phyloP scores from a whole-genome alignment of 2,888 invertebrate species.

The Pseudeuparius sepicola region DNA sequence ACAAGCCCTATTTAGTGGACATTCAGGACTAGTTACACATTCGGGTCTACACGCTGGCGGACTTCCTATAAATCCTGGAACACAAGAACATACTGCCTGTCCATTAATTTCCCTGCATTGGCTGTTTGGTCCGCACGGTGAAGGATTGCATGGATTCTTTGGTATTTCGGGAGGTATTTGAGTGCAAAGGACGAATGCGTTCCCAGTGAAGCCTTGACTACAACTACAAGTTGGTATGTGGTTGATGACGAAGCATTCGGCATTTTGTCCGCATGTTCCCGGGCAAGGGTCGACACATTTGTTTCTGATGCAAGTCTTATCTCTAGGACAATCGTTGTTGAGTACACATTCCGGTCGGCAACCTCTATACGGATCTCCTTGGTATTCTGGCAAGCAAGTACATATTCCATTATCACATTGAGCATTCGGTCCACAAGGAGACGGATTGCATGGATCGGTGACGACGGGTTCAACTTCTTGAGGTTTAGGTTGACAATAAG shows the following conservation, averaged over 20 bases:
- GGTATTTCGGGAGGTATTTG: constrained; percentile 35
- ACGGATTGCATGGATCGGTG: constrained; percentile 42
- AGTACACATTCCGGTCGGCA: constrained; percentile 76
- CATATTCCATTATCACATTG: constrained; percentile 59
- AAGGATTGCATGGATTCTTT: constrained; percentile 53
- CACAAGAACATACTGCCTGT: constrained; percentile 63
- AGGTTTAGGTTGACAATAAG: constrained; percentile 43
- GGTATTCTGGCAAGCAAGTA: constrained; percentile 60
- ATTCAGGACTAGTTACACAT: constrained; percentile 63
- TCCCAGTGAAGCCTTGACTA: constrained; percentile 59
- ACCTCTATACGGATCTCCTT: constrained; percentile 66
- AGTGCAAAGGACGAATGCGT: constrained; percentile 54
- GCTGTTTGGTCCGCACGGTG: constrained; percentile 73
- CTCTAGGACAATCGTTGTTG: constrained; percentile 60
- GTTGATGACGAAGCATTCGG: constrained; percentile 64
- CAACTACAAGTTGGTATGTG: constrained; percentile 71
- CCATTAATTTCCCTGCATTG: constrained; percentile 46
- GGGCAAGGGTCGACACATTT: constrained; percentile 73
- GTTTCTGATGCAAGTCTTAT: constrained; percentile 59
- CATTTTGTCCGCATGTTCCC: constrained; percentile 66
- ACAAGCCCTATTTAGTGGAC: constrained; percentile 58
- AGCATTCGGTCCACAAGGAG: constrained; percentile 65
- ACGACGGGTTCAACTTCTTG: constrained; percentile 29
- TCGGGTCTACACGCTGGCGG: constrained; percentile 67
- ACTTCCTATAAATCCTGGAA: constrained; percentile 57